Evolutionary conservation across 1,140 invertebrate genomes (phyloP).

Genomic region (Drosophila mayri): DNA sequence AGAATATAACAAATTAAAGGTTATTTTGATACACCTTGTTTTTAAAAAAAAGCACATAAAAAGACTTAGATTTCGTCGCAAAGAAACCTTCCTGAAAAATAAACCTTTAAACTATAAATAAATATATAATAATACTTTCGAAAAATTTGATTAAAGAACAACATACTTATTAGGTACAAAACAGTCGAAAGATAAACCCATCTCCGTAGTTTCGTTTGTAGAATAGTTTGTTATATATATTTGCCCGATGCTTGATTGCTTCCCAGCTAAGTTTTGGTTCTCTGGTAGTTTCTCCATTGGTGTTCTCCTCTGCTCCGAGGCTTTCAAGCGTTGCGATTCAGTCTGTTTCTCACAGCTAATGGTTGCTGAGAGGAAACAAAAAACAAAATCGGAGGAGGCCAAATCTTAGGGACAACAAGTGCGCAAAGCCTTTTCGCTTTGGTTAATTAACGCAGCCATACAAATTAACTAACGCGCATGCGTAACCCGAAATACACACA

Average conservation of each 20-base stretch:
- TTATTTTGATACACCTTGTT: too few species aligned
- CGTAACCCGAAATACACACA: conserved; percentile 61
- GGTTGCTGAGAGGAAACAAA: conserved; percentile 14
- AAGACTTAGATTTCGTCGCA: too few species aligned
- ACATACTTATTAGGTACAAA: neutral
- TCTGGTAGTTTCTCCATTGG: conserved; percentile 33
- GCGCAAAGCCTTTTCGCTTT: conserved; percentile 43
- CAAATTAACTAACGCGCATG: conserved; percentile 82
- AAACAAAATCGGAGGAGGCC: conserved; percentile 31
- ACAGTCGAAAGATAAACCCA: neutral
- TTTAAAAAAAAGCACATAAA: too few species aligned
- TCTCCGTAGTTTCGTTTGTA: neutral
- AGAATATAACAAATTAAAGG: too few species aligned
- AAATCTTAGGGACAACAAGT: conserved; percentile 25
- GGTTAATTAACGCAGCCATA: conserved; percentile 71
- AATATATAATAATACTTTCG: too few species aligned
- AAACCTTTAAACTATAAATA: too few species aligned
- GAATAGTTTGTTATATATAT: neutral
- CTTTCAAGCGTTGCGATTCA: conserved; percentile 57
- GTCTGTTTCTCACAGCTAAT: conserved; percentile 49
- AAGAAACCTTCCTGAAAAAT: too few species aligned
- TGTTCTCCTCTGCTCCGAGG: conserved; percentile 39
- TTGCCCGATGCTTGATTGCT: conserved; percentile 22
- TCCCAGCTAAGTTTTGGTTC: conserved; percentile 22
- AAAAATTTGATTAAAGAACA: neutral